phyloP scores from a whole-genome alignment of 2,888 invertebrate species.

The Lepidocyrtoides sp. region DNA sequence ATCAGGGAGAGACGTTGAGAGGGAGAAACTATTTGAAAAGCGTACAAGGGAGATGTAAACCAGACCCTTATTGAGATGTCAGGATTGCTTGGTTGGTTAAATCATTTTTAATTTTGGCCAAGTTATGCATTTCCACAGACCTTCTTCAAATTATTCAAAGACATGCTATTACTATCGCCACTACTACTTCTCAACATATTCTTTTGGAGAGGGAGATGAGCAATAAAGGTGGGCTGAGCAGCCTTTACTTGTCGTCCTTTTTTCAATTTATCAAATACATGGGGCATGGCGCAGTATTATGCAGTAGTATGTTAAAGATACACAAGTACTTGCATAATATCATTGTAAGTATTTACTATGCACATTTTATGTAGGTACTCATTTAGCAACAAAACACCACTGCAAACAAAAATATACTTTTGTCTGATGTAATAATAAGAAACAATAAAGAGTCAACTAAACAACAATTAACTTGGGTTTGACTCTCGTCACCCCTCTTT shows the following conservation, averaged over 20 bases:
- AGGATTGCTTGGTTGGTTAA: slow-evolving; percentile 60
- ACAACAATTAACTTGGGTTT: slow-evolving; percentile 68
- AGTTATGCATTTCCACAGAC: slow-evolving; percentile 59
- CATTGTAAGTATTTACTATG: slow-evolving; percentile 12
- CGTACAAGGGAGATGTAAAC: slow-evolving; percentile 42
- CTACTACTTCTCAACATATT: background rate
- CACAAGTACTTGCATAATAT: too few species aligned
- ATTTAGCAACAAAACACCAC: background rate
- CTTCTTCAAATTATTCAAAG: slow-evolving; percentile 59
- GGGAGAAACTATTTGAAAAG: background rate
- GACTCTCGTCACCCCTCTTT: slow-evolving; percentile 50
- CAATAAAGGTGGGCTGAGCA: slow-evolving; percentile 52
- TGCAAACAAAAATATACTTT: background rate
- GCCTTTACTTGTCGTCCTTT: slow-evolving; percentile 23
- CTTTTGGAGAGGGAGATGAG: slow-evolving; percentile 14
- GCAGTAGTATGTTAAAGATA: background rate
- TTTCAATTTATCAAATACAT: background rate
- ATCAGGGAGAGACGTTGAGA: background rate
- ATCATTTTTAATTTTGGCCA: slow-evolving; percentile 81
- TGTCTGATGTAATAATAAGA: background rate
- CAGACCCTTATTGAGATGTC: slow-evolving; percentile 73
- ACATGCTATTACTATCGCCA: background rate
- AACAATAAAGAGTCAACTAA: slow-evolving; percentile 46
- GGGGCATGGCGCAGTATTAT: background rate
- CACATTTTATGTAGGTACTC: background rate